Conservation (phyloP, 1,140 invertebrate genomes). For the Ditylenchus dipsaci region DNA sequence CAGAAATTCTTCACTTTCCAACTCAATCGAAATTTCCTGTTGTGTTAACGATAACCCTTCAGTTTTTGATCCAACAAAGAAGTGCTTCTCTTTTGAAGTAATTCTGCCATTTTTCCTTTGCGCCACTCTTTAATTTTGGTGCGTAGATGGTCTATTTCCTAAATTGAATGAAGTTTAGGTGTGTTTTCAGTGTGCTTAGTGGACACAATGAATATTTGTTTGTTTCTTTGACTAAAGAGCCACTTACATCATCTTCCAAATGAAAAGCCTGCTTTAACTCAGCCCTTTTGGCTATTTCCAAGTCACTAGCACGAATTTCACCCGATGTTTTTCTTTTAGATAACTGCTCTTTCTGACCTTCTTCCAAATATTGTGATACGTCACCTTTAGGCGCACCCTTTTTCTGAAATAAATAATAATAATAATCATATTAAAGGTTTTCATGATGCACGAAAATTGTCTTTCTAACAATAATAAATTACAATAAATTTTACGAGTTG, state of each 20-base stretch:
- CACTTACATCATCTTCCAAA: slow-evolving; percentile 6
- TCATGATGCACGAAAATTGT: too few species aligned
- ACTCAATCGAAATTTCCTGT: neutral
- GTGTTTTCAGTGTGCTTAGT: neutral
- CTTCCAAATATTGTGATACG: neutral
- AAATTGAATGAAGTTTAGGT: neutral
- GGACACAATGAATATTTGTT: neutral
- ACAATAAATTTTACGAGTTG: too few species aligned
- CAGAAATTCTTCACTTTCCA: neutral
- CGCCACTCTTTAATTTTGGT: neutral
- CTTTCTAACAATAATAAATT: too few species aligned
- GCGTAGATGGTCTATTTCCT: neutral
- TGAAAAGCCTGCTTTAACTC: slow-evolving; percentile 14
- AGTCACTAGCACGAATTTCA: neutral
- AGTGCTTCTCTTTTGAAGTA: neutral
- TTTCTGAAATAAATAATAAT: neutral
- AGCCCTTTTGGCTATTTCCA: neutral
- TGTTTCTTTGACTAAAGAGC: neutral
- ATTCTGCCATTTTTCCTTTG: neutral
- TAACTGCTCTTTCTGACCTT: neutral
- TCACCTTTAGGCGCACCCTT: neutral
- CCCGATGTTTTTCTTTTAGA: neutral
- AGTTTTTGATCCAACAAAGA: too few species aligned
- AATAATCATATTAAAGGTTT: neutral
- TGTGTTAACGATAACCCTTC: too few species aligned